phyloP scores from a whole-genome alignment of 2,113 vertebrate species.

The Entomyzon cyanotis region DNA sequence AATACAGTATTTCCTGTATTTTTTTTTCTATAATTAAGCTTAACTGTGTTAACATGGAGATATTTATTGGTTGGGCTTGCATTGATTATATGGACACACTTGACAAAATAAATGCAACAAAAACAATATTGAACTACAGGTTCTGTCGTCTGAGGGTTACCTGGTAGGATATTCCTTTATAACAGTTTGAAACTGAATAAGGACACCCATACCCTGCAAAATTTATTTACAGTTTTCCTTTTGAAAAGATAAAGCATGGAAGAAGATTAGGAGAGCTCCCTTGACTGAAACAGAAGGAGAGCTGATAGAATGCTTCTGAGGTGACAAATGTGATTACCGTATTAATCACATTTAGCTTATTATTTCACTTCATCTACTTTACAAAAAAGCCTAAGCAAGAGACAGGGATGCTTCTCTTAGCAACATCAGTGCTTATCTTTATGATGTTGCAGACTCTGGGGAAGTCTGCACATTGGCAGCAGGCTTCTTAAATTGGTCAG shows the following conservation, averaged over 20 bases:
- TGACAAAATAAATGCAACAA: neutral
- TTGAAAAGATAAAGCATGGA: neutral
- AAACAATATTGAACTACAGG: neutral
- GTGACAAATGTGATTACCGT: conserved; percentile 24
- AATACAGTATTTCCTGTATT: neutral
- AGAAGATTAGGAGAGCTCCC: neutral
- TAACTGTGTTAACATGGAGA: neutral
- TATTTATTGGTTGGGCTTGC: neutral
- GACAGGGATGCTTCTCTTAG: neutral
- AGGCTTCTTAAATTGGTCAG: neutral
- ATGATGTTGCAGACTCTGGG: neutral
- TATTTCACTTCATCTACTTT: conserved; percentile 16
- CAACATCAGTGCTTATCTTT: conserved; percentile 27
- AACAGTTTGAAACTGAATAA: neutral
- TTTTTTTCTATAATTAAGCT: neutral
- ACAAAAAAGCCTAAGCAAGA: neutral
- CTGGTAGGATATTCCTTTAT: neutral
- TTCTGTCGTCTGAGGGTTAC: neutral
- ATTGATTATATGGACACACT: neutral
- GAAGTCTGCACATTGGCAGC: neutral
- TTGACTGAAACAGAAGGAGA: conserved; percentile 1
- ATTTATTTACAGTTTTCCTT: neutral
- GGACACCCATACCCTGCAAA: neutral
- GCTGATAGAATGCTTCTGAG: neutral
- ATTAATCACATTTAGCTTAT: conserved; percentile 40